Conservation (phyloP, 2,797 vertebrate species). For the Necrosyrtes monachus region DNA sequence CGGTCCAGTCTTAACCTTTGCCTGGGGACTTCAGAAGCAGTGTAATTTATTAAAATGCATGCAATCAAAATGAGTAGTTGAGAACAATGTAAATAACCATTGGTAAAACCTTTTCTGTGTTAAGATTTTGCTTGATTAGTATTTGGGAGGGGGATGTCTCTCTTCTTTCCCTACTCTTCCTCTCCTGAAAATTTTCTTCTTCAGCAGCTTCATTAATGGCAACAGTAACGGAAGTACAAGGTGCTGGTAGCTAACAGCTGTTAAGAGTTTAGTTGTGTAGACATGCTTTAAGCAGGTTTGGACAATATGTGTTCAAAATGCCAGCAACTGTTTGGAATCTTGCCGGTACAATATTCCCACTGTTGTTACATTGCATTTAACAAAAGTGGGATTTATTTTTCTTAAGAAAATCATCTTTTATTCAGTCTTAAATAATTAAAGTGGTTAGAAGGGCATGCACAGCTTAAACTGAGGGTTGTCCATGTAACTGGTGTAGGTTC, state of each 20-base stretch:
- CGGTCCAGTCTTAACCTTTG: background rate
- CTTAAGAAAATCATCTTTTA: background rate
- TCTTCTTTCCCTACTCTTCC: background rate
- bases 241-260: background rate
- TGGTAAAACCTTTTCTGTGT: background rate
- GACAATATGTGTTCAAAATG: background rate
- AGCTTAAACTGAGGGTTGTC: background rate
- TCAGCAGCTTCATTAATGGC: background rate
- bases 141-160: background rate
- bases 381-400: background rate
- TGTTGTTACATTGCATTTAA: background rate
- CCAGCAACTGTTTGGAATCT: background rate
- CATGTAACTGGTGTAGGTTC: background rate
- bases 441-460: background rate
- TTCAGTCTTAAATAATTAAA: background rate
- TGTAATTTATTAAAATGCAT: background rate
- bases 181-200: background rate
- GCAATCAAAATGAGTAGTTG: background rate
- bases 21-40: background rate
- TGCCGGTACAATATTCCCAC: background rate
- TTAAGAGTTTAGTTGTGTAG: background rate
- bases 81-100: background rate
- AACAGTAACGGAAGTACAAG: background rate
- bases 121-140: background rate
- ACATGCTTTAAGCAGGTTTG: background rate